A percentile compares a stretch with the other conserved stretches of the same genome.
phyloP scores from a whole-genome alignment of 1,140 invertebrate species.

The Cylas formicarius region DNA sequence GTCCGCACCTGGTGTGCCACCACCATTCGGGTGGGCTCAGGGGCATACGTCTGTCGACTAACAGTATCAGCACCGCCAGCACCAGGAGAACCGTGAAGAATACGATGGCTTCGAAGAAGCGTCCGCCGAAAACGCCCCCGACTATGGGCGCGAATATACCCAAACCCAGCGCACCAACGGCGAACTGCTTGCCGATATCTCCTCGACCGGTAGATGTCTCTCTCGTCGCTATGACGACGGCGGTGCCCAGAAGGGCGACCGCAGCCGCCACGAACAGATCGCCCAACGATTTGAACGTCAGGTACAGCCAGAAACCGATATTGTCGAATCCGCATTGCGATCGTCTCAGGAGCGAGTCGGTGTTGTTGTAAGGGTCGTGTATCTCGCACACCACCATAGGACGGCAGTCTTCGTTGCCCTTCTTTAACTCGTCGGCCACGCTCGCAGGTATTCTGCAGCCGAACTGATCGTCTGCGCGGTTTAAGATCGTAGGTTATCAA shows the following conservation, averaged over 20 bases:
- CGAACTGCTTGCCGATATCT: conserved; percentile 72
- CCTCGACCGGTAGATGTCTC: conserved; percentile 71
- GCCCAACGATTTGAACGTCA: conserved; percentile 60
- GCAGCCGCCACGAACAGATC: conserved; percentile 70
- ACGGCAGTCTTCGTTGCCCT: conserved; percentile 43
- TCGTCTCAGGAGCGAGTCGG: conserved; percentile 54
- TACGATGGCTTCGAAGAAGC: conserved; percentile 44
- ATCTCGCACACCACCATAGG: conserved; percentile 61
- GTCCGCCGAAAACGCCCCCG: conserved; percentile 40
- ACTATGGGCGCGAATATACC: conserved; percentile 62
- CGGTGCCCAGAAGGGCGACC: conserved; percentile 63
- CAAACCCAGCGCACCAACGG: conserved; percentile 66
- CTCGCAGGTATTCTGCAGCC: conserved; percentile 49
- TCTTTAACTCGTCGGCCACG: conserved; percentile 26
- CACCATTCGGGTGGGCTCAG: conserved; percentile 72
- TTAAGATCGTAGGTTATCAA: too few species aligned
- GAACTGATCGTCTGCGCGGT: conserved; percentile 49
- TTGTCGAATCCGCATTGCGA: conserved; percentile 61
- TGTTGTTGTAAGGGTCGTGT: conserved; percentile 56
- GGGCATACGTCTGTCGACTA: conserved; percentile 59
- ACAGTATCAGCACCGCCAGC: conserved; percentile 55
- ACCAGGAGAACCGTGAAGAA: conserved; percentile 55
- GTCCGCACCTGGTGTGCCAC: conserved; percentile 72
- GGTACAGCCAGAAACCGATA: conserved; percentile 63
- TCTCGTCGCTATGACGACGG: conserved; percentile 69